Evolutionary conservation across 2,113 vertebrate genomes (phyloP).

Genomic region (Calidris pygmaea): DNA sequence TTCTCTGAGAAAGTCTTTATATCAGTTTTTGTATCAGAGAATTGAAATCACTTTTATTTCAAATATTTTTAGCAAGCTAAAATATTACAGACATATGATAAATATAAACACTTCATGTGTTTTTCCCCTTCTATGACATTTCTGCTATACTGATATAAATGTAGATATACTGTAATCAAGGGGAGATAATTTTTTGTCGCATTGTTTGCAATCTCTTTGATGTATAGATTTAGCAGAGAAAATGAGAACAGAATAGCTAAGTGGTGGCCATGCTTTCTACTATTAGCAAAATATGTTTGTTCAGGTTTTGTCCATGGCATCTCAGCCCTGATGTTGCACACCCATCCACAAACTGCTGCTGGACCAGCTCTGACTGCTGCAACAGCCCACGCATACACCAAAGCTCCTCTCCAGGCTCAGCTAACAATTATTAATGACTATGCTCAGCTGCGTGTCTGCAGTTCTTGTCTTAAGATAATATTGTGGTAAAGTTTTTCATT

Average conservation of each 20-base stretch:
- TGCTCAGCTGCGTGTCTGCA: neutral
- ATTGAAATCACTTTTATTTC: neutral
- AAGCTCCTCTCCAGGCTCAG: neutral
- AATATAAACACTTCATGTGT: neutral
- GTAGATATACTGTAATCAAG: neutral
- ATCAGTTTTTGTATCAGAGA: neutral
- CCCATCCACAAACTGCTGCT: neutral
- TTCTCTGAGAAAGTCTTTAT: neutral
- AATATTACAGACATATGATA: neutral
- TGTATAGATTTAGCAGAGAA: neutral
- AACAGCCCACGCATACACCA: rapidly evolving
- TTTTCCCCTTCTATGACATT: neutral
- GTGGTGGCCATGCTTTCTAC: neutral
- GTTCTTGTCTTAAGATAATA: neutral
- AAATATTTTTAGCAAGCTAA: neutral
- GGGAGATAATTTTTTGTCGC: neutral
- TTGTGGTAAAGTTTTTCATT: neutral
- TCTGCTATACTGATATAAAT: neutral
- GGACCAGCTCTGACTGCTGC: neutral
- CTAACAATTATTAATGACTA: neutral
- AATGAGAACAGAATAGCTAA: neutral
- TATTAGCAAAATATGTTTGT: neutral
- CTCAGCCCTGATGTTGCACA: neutral
- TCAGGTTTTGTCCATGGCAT: neutral
- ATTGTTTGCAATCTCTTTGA: neutral